A percentile compares a stretch with the other conserved stretches of the same genome.
Conservation (phyloP, 1,140 invertebrate genomes). For the Hormaphis cornu region DNA sequence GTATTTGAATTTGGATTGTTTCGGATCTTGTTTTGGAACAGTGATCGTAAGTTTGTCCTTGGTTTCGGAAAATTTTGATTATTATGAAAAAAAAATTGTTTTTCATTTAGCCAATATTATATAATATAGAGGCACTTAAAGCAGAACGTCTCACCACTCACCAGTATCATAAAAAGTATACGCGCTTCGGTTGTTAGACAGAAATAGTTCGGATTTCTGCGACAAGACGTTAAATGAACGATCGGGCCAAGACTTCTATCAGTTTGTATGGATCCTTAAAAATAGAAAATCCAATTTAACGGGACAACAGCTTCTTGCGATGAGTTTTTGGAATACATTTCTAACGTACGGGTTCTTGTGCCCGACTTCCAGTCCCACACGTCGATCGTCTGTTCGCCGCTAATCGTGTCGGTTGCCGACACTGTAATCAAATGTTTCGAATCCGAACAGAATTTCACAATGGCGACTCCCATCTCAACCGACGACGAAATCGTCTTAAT, state of each 20-base stretch:
- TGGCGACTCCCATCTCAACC: not conserved
- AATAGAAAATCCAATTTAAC: too few relatives aligned
- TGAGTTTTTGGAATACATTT: not conserved
- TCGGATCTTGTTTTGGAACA: not conserved
- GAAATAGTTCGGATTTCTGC: not conserved
- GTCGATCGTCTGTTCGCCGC: not conserved
- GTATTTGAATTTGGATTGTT: not conserved
- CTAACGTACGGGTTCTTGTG: not conserved
- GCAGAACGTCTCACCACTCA: not conserved
- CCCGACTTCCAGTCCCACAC: not conserved
- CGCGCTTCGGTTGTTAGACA: not conserved
- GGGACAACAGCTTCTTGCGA: not conserved
- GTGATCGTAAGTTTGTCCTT: not conserved
- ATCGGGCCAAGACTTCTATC: not conserved
- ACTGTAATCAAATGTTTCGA: conserved; percentile 2
- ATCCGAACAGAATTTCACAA: conserved; percentile 4
- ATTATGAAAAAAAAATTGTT: too few relatives aligned
- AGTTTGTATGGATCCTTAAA: not conserved
- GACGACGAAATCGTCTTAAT: not conserved
- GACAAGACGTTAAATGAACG: not conserved
- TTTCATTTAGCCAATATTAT: too few relatives aligned
- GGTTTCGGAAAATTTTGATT: too few relatives aligned
- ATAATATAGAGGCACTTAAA: not conserved
- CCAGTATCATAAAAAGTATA: conserved; percentile 1
- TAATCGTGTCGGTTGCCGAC: not conserved